These are phyloP conservation scores for Leucoptera coffeella DNA, from an alignment of 2,888 invertebrate genomes.

Conservation along the genomic window DNA sequence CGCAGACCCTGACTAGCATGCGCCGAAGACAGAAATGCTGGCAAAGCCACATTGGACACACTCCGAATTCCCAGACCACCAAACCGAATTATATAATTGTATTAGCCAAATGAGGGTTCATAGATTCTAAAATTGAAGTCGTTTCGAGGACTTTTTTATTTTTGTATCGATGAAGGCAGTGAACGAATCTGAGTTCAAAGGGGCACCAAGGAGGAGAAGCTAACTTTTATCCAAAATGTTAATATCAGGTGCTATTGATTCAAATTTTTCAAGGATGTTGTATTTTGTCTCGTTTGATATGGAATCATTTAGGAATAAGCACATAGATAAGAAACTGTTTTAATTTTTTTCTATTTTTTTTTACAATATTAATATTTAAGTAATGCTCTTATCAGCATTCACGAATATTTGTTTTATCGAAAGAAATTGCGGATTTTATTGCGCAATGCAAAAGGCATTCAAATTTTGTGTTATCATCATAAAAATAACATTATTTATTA, in stretches of 20 bases:
- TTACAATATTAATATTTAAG: too few relatives aligned
- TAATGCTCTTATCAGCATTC: too few relatives aligned
- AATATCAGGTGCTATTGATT: neutral
- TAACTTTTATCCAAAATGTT: neutral
- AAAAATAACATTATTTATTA: too few relatives aligned
- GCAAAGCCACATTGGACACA: too few relatives aligned
- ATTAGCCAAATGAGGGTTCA: neutral
- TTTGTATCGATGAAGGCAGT: neutral
- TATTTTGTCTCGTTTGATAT: neutral
- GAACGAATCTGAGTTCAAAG: neutral
- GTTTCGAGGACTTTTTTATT: neutral
- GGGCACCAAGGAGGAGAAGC: neutral
- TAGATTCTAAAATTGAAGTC: neutral
- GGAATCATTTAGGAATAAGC: neutral
- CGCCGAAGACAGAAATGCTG: constrained; percentile 1
- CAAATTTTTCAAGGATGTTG: too few relatives aligned
- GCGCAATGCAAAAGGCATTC: too few relatives aligned
- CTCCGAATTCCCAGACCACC: neutral
- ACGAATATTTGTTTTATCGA: too few relatives aligned
- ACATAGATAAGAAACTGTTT: too few relatives aligned
- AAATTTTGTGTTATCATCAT: too few relatives aligned
- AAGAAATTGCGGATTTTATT: too few relatives aligned
- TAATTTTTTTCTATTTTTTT: too few relatives aligned
- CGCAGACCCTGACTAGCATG: too few relatives aligned
- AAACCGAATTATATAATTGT: neutral